Percentiles rank a stretch among this genome's conserved stretches.
Conservation (phyloP, 2,888 invertebrate species). For the Hydriomena furcata region DNA sequence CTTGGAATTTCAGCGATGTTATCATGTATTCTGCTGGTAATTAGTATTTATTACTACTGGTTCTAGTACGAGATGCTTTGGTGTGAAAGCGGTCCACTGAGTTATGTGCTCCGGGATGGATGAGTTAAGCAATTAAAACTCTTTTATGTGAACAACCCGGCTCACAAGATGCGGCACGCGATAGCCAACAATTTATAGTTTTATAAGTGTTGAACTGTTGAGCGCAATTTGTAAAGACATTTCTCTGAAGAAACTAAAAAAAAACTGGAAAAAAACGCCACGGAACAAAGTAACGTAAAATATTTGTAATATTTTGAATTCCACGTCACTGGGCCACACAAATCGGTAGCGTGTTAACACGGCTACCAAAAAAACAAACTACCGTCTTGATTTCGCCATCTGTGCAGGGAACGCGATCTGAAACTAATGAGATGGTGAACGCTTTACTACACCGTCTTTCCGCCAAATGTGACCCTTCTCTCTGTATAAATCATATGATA, state of each 20-base stretch:
- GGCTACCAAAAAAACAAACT: slow-evolving; percentile 51
- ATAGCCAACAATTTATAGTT: slow-evolving; percentile 69
- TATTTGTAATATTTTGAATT: slow-evolving; percentile 34
- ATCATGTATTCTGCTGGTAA: slow-evolving; percentile 80
- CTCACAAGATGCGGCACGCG: slow-evolving; percentile 65
- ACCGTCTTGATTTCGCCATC: slow-evolving; percentile 70
- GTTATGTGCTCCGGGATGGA: slow-evolving; percentile 68
- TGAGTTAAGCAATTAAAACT: slow-evolving; percentile 76
- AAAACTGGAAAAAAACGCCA: slow-evolving; percentile 18
- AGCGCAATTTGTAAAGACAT: slow-evolving; percentile 45
- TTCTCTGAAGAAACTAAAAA: slow-evolving; percentile 15
- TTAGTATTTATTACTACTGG: slow-evolving; percentile 79
- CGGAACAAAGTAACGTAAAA: slow-evolving; percentile 24
- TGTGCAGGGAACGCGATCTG: slow-evolving; percentile 68
- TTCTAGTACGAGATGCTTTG: slow-evolving; percentile 58
- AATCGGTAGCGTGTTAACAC: slow-evolving; percentile 64
- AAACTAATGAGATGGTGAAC: slow-evolving; percentile 75
- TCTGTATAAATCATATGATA: slow-evolving; percentile 80
- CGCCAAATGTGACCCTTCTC: slow-evolving; percentile 56
- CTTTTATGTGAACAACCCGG: slow-evolving; percentile 64
- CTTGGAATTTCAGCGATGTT: slow-evolving; percentile 73
- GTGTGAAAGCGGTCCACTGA: slow-evolving; percentile 69
- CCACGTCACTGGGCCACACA: slow-evolving; percentile 57
- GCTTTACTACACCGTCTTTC: slow-evolving; percentile 70
- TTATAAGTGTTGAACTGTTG: slow-evolving; percentile 52